phyloP scores from a whole-genome alignment of 1,140 invertebrate genomes.

The Nautilus pompilius region DNA sequence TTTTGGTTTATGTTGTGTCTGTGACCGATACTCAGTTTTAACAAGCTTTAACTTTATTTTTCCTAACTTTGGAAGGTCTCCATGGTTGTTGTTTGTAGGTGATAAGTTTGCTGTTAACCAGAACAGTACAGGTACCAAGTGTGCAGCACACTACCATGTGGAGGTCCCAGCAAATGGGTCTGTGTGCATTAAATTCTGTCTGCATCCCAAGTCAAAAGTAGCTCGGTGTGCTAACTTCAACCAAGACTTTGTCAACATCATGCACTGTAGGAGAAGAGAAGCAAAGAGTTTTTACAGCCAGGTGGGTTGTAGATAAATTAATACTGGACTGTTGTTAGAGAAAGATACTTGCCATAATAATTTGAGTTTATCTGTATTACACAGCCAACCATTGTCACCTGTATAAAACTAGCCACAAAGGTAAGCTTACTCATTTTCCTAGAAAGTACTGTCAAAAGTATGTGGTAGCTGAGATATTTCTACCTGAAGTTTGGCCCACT shows the following conservation, averaged over 20 bases:
- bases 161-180: constrained; percentile 37
- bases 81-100: too few species aligned
- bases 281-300: constrained; percentile 49
- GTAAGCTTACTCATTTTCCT: too few species aligned
- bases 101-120: constrained; percentile 46
- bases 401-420: too few species aligned
- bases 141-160: constrained; percentile 47
- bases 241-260: constrained; percentile 37
- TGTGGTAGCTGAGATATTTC: too few species aligned
- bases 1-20: neutral
- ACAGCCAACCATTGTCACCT: too few species aligned
- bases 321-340: too few species aligned
- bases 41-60: neutral
- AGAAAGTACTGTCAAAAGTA: too few species aligned
- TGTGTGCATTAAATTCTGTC: constrained; percentile 32
- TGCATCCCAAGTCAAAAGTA: constrained; percentile 13
- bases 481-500: too few species aligned
- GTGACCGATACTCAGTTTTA: neutral
- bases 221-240: neutral
- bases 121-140: constrained; percentile 50
- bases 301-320: too few species aligned
- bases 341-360: too few species aligned
- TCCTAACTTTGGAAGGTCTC: neutral
- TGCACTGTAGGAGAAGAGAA: constrained; percentile 40
- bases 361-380: too few species aligned